Conservation (phyloP, 2,113 vertebrate genomes). For the Pongo pygmaeus region DNA sequence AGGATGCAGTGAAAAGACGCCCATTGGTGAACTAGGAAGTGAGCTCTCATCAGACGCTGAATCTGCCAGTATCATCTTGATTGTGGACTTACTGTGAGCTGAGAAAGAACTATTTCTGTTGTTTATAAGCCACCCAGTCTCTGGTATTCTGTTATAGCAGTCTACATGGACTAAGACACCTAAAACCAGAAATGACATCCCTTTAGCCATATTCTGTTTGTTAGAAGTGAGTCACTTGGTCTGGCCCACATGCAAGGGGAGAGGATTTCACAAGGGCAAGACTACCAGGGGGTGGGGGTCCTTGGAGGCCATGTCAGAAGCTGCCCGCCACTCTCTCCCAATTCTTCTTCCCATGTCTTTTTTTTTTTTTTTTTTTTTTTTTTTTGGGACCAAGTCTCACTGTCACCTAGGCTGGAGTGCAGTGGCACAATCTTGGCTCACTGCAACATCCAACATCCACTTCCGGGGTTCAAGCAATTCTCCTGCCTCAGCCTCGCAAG, state of each 20-base stretch:
- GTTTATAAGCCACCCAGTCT: background rate
- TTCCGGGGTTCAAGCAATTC: too few relatives aligned
- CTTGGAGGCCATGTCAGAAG: background rate
- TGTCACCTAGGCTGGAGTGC: too few relatives aligned
- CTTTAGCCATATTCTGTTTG: background rate
- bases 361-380: too few relatives aligned
- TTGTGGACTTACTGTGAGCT: background rate
- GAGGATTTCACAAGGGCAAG: background rate
- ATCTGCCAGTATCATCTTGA: too few relatives aligned
- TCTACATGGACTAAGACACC: background rate
- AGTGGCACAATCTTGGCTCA: too few relatives aligned
- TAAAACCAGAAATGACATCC: background rate
- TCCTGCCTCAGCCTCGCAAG: too few relatives aligned
- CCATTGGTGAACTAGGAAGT: background rate
- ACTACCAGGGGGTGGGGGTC: background rate
- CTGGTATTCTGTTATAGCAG: background rate
- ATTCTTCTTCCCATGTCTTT: background rate
- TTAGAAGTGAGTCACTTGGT: background rate
- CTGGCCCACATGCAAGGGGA: background rate
- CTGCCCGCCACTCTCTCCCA: background rate
- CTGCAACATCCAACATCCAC: too few relatives aligned
- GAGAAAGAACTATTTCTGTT: background rate
- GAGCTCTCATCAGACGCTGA: background rate
- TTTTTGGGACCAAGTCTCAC: too few relatives aligned
- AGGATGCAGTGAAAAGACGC: background rate